A percentile compares a stretch with the other conserved stretches of the same genome.
Conservation (phyloP, 1,140 invertebrate genomes). For the Oncopodura yosiiana region DNA sequence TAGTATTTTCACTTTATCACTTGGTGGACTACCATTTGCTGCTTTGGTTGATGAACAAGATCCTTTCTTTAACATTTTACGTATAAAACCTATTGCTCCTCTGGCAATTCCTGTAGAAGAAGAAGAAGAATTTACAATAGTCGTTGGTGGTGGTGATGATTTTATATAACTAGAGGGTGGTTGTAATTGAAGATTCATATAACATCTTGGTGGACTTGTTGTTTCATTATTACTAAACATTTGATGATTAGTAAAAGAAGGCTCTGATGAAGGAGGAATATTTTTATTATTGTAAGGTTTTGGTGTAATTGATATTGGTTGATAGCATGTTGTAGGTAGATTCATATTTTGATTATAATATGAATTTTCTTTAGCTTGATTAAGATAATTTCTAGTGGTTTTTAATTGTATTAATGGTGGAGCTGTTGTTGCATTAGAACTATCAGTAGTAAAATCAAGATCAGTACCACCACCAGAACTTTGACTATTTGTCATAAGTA, state of each 20-base stretch:
- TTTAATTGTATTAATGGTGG: not conserved
- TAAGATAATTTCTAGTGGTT: not conserved
- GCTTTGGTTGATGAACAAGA: slow-evolving; percentile 16
- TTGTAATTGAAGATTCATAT: not conserved
- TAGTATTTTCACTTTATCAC: slow-evolving; percentile 10
- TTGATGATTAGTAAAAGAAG: slow-evolving; percentile 2
- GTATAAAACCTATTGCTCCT: slow-evolving; percentile 29
- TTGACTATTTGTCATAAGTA: slow-evolving; percentile 12
- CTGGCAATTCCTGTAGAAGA: slow-evolving; percentile 15
- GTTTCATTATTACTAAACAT: too few species aligned
- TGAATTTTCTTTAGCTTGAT: slow-evolving; percentile 1
- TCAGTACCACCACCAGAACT: slow-evolving; percentile 18
- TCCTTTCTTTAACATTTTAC: slow-evolving; percentile 32
- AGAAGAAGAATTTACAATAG: not conserved
- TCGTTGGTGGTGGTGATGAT: not conserved
- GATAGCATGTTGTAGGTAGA: slow-evolving; percentile 11
- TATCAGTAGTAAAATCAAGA: slow-evolving; percentile 16
- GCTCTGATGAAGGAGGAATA: slow-evolving; percentile 3
- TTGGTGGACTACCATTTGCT: slow-evolving; percentile 16
- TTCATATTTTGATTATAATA: slow-evolving; percentile 21
- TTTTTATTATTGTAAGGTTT: slow-evolving; percentile 5
- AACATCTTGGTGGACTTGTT: too few species aligned
- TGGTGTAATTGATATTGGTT: slow-evolving; percentile 3
- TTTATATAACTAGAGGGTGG: not conserved
- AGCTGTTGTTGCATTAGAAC: not conserved